A percentile compares a stretch with the other conserved stretches of the same genome.
Evolutionary conservation across 2,113 vertebrate genomes (phyloP).

Genomic region (Clarias batrachus): DNA sequence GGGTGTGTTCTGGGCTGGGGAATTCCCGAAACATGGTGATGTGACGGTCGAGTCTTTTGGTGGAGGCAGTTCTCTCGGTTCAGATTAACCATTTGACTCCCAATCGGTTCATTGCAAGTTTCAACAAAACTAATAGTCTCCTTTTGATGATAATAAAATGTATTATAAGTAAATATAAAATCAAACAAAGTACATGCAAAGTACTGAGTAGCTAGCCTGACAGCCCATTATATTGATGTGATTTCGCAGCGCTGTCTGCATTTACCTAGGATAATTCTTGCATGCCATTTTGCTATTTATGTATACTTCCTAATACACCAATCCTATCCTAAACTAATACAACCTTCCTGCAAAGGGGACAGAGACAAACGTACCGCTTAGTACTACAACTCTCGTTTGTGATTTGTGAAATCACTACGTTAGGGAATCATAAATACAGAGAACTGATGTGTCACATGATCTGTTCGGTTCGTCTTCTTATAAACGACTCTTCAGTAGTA

Average conservation of each 20-base stretch:
- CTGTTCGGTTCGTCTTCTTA: neutral
- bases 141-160: neutral
- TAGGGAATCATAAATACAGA: no score
- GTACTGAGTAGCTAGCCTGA: neutral
- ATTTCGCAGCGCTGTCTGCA: neutral
- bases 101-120: neutral
- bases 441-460: neutral
- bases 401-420: neutral
- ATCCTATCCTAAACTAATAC: neutral
- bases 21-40: conserved; percentile 45
- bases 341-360: neutral
- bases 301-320: neutral
- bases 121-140: neutral
- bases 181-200: neutral
- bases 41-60: neutral
- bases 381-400: neutral
- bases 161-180: neutral
- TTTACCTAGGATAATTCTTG: neutral
- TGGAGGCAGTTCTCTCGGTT: neutral
- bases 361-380: neutral
- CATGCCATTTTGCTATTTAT: neutral
- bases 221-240: neutral
- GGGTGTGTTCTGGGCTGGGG: conserved; percentile 23
- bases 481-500: neutral
- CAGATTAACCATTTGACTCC: neutral